Evolutionary conservation across 2,797 vertebrate genomes (phyloP), one percentile per base, ranked within the genome.

Genomic region (Odontamblyopus rebecca): DNA sequence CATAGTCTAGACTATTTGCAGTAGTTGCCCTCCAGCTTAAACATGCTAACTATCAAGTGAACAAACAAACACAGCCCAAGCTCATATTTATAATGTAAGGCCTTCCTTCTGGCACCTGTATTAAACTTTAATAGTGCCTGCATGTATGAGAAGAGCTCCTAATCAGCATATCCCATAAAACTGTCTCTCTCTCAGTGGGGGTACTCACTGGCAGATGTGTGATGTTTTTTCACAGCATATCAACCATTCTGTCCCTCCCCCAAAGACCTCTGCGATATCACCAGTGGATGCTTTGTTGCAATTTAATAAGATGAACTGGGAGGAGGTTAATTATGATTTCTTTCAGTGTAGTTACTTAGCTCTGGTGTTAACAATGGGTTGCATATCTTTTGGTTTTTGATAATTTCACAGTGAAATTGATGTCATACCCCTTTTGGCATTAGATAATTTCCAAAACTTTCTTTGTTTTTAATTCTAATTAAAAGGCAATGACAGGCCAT

Each of bases 151-250:
- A 71, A 70, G 67, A 63, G 82, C 8, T 77, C 38, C 68, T 85
- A 84, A 83, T 89, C 86, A 88, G 73, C 82, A 67, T 78, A 79
- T 76, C 80, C 75, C 82, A 86, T 88, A 85, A 88, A 86, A 78
- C 73, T 79, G 75, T 85, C 72, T 67, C 44, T 53, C 75, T 88
- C 85, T 89, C 86, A 74, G 84, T 82, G 81, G 80, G 86, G 86
- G 70, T 79, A 82, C 82, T 86, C 80, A 74, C 79, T 79, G 80
- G 79, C 87, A 90, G 86, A 91, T 91, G 88, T 88, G 83, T 79
- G 75, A 72, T 82, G 48, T 61, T 89, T 57, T 78, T 74, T 79
- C 69, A 68, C 38, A 67, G 75, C 69, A 68, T 72, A 83, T 82
- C 77, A 77, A 56, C 76, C 71, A 77, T 80, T 85, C 80, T 81